Evolutionary conservation across 2,888 invertebrate species (phyloP), one percentile per base, ranked within the genome.

Genomic region (Caenorhabditis sp.): DNA sequence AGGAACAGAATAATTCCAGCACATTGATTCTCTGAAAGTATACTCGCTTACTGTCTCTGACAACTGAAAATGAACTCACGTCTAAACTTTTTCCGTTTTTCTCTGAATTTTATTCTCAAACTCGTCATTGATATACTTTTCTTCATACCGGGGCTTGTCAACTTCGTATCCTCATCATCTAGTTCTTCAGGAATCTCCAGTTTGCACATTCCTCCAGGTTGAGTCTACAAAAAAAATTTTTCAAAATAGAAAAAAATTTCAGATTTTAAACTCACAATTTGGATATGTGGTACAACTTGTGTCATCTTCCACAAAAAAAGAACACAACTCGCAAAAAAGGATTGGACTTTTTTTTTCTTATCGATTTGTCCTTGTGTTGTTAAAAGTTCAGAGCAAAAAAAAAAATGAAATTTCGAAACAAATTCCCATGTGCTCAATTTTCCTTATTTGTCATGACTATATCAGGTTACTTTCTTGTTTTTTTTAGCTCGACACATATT

Each of bases 11-110:
- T 63, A 17, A 82, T 77, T 1, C 81, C 81, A 20, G 77, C 77
- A 36, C 82, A 77, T 59, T 81, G 78, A 65, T 81, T 81, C 59
- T 77, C 81, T 81, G 50, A 57, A 78, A n/a, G n/a, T n/a, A n/a
- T n/a, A n/a, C n/a, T n/a, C n/a, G n/a, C n/a, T n/a, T n/a, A n/a
- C n/a, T n/a, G n/a, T n/a, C n/a, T n/a, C n/a, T n/a, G n/a, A n/a
- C 58, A 26, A 21, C 20, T 23, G 27, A 31, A 31, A 26, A 50
- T 26, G 12, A 10, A 5, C 58, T 26, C 23, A 68, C 69, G 49
- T 65, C 63, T 5, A 56, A 73, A 69, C 50, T 69, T 68, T 50
- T 69, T 67, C 0, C 72, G 38, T 64, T 64, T 68, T 23, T 67
- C 54, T 20, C 59, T n/a, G 14, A 26, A 72, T 59, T 53, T 68